phyloP scores from a whole-genome alignment of 2,797 vertebrate genomes.

The Acrossocheilus wenchowensis region DNA sequence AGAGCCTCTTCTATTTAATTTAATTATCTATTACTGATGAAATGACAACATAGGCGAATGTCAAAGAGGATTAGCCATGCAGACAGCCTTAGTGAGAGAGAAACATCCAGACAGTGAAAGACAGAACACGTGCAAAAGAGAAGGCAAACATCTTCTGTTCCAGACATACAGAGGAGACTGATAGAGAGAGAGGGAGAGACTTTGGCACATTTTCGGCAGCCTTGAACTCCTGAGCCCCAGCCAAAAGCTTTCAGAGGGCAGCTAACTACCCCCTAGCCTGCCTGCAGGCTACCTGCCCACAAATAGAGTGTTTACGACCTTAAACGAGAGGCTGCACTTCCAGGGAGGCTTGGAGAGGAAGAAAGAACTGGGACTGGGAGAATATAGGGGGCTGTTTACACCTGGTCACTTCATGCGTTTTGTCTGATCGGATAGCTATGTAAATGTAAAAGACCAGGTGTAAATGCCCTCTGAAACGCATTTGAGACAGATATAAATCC shows the following conservation, averaged over 20 bases:
- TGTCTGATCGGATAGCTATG: no score
- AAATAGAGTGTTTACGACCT: conserved; percentile 38
- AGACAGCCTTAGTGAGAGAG: conserved; percentile 11
- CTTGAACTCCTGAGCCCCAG: conserved; percentile 25
- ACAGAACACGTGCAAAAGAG: conserved; percentile 30
- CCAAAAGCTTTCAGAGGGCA: conserved; percentile 43
- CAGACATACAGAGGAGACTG: conserved; percentile 31
- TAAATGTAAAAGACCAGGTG: no score
- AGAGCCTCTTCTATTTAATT: conserved; percentile 25
- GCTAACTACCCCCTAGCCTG: neutral
- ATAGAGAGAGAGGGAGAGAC: conserved; percentile 29
- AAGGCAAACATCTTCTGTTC: conserved; percentile 24
- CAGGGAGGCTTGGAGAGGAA: neutral
- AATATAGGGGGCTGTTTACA: neutral
- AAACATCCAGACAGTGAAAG: conserved; percentile 20
- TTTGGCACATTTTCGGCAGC: conserved; percentile 28
- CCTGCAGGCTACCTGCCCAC: conserved; percentile 7
- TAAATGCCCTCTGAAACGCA: no score
- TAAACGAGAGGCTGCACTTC: conserved; percentile 9
- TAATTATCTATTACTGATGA: conserved; percentile 29
- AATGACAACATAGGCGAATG: conserved; percentile 30
- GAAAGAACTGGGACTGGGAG: neutral
- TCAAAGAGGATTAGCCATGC: conserved; percentile 29
- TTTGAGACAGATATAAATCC: no score
- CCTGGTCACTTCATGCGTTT: no score